Percentiles rank a stretch among this genome's conserved stretches.
phyloP scores from a whole-genome alignment of 2,113 vertebrate genomes.

The Malurus melanocephalus region DNA sequence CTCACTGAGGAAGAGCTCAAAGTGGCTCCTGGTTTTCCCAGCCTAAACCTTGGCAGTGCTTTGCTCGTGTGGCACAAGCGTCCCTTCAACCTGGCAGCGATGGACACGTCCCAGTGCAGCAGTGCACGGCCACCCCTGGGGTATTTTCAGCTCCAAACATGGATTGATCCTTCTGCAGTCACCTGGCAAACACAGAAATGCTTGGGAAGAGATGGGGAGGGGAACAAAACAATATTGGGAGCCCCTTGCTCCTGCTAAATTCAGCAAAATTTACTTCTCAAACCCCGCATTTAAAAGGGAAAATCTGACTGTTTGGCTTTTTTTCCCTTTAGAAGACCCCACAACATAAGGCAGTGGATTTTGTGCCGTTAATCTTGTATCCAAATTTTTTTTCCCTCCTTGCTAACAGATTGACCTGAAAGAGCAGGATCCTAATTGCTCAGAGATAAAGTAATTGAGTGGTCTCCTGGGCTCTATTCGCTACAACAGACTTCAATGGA shows the following conservation, averaged over 20 bases:
- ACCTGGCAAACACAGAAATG: not conserved
- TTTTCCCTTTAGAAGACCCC: not conserved
- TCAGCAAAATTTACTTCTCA: not conserved
- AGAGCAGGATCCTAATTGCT: slow-evolving; percentile 64
- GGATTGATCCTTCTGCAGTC: not conserved
- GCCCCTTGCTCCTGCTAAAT: not conserved
- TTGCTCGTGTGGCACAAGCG: not conserved
- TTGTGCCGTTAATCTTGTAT: slow-evolving; percentile 24
- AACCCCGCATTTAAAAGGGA: not conserved
- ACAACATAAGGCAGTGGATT: not conserved
- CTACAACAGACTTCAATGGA: slow-evolving; percentile 66
- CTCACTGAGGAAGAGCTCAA: not conserved
- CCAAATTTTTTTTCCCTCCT: not conserved
- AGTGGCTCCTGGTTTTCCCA: not conserved
- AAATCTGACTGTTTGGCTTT: not conserved
- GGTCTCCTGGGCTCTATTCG: slow-evolving; percentile 66
- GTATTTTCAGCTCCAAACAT: not conserved
- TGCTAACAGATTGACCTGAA: slow-evolving; percentile 58
- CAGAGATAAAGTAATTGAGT: slow-evolving; percentile 71
- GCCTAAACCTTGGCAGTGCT: not conserved
- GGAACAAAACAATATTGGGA: not conserved
- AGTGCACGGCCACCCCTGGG: not conserved
- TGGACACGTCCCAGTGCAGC: not conserved
- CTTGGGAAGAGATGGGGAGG: not conserved
- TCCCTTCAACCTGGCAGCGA: not conserved